Percentiles rank a stretch among this genome's conserved stretches.
Evolutionary conservation across 2,888 invertebrate genomes (phyloP).

Genomic region (Ectemnius continuus): DNA sequence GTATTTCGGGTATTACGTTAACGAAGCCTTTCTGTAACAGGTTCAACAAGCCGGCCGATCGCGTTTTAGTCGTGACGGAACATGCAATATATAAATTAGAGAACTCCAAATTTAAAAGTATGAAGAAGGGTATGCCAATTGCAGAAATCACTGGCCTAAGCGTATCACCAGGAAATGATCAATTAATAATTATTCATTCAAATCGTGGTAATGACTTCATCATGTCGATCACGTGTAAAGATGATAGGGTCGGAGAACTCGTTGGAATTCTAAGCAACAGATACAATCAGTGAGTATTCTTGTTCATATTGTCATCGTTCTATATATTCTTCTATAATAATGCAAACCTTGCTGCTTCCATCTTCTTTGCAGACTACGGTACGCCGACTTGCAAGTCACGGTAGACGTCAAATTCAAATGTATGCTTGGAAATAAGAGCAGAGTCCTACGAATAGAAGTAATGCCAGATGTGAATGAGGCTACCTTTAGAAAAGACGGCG

Average conservation of each 20-base stretch:
- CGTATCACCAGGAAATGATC: slow-evolving; percentile 91
- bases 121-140: slow-evolving; percentile 91
- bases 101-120: slow-evolving; percentile 89
- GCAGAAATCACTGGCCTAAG: slow-evolving; percentile 91
- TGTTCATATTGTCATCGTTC: not conserved
- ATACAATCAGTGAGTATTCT: slow-evolving; percentile 85
- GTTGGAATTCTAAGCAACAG: slow-evolving; percentile 89
- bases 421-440: slow-evolving; percentile 89
- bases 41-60: slow-evolving; percentile 89
- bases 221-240: slow-evolving; percentile 84
- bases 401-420: slow-evolving; percentile 88
- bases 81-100: slow-evolving; percentile 92
- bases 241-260: slow-evolving; percentile 92
- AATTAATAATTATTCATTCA: slow-evolving; percentile 92
- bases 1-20: not conserved
- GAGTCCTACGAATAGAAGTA: slow-evolving; percentile 82
- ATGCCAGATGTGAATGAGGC: slow-evolving; percentile 79
- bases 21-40: slow-evolving; percentile 57
- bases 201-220: slow-evolving; percentile 94
- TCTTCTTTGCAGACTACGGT: slow-evolving; percentile 81
- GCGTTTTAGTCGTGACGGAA: slow-evolving; percentile 93
- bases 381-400: slow-evolving; percentile 85
- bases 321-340: not conserved
- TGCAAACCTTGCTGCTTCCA: not conserved
- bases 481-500: slow-evolving; percentile 79